A percentile compares a stretch with the other conserved stretches of the same genome.
Evolutionary conservation across 1,140 invertebrate genomes (phyloP).

Genomic region (Papilio polytes): DNA sequence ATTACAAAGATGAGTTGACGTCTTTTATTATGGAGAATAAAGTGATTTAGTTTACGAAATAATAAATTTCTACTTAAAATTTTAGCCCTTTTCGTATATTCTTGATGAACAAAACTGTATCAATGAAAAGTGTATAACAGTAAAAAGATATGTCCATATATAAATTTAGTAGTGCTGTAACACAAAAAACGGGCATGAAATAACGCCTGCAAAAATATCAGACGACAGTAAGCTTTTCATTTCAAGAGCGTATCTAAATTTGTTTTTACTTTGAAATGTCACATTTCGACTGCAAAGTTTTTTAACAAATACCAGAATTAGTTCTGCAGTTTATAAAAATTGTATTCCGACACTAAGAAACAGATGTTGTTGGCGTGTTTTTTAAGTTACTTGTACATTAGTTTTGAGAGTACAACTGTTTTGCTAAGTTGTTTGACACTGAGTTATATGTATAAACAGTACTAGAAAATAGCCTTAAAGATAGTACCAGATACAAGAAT

Average conservation of each 20-base stretch:
- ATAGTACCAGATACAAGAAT: neutral
- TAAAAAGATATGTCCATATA: no score
- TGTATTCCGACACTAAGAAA: neutral
- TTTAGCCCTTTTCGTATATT: no score
- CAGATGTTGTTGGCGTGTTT: neutral
- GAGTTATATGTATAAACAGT: neutral
- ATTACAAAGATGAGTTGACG: neutral
- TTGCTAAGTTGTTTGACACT: neutral
- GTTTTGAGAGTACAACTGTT: neutral
- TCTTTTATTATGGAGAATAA: neutral
- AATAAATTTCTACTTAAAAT: no score
- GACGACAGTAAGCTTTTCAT: neutral
- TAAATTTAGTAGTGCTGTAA: no score
- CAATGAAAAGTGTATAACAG: no score
- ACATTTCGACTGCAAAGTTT: neutral
- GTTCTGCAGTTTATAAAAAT: neutral
- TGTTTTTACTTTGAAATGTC: neutral
- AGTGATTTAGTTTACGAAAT: no score
- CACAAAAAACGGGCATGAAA: neutral
- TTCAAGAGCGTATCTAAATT: neutral
- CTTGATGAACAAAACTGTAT: no score
- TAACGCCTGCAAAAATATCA: neutral
- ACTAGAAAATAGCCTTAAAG: neutral
- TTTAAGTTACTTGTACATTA: neutral
- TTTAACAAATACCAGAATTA: neutral